phyloP scores from a whole-genome alignment of 1,140 invertebrate genomes.

The Trichonephila inaurata region DNA sequence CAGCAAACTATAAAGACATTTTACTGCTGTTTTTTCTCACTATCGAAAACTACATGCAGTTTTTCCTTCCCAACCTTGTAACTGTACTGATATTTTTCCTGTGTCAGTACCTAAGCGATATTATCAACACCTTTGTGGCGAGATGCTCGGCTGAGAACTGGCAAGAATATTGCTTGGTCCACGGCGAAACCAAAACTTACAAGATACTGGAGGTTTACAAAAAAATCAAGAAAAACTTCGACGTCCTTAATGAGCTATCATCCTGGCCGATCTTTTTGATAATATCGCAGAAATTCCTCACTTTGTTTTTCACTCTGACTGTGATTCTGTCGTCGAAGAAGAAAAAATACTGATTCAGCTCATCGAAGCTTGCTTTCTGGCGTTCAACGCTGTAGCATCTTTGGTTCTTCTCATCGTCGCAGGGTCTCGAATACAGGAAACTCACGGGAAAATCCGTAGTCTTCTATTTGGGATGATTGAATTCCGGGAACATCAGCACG shows the following conservation, averaged over 20 bases:
- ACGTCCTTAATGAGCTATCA: background rate
- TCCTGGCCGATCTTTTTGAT: conserved; percentile 54
- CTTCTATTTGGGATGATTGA: conserved; percentile 19
- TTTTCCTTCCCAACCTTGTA: conserved; percentile 47
- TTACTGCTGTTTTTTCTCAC: conserved; percentile 43
- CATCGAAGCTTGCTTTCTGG: conserved; percentile 41
- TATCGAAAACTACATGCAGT: conserved; percentile 53
- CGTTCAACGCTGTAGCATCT: conserved; percentile 16
- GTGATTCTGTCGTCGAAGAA: conserved; percentile 59
- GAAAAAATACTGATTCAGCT: conserved; percentile 48
- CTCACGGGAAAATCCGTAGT: background rate
- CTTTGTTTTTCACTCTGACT: conserved; percentile 59
- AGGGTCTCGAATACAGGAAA: conserved; percentile 42
- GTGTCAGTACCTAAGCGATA: conserved; percentile 14
- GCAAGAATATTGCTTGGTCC: background rate
- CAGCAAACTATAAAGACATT: background rate
- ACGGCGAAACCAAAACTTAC: background rate
- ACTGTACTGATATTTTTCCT: conserved; percentile 20
- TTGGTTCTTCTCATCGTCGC: conserved; percentile 22
- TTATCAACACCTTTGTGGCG: background rate
- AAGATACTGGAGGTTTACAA: conserved; percentile 40
- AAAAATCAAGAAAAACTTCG: conserved; percentile 39
- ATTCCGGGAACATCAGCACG: background rate
- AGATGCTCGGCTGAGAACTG: background rate
- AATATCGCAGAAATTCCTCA: conserved; percentile 57